Evolutionary conservation across 2,888 invertebrate genomes (phyloP).

Genomic region (Malthinus flaveolus): DNA sequence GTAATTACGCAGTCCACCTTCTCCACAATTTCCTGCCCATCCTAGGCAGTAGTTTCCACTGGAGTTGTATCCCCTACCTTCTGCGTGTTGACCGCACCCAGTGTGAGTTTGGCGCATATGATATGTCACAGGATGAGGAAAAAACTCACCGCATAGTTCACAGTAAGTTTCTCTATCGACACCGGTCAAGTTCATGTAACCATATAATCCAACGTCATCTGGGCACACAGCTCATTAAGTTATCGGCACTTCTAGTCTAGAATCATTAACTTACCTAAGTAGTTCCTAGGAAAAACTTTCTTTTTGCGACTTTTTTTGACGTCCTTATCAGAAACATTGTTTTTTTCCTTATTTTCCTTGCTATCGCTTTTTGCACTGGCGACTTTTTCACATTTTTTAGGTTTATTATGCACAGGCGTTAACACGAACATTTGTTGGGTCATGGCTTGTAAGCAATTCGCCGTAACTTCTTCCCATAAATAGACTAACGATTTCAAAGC

Average conservation of each 20-base stretch:
- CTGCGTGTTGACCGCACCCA: constrained; percentile 86
- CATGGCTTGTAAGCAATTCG: constrained; percentile 68
- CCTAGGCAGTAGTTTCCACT: constrained; percentile 85
- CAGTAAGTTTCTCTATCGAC: constrained; percentile 59
- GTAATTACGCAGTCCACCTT: constrained; percentile 72
- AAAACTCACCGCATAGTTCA: constrained; percentile 83
- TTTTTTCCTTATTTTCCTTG: constrained; percentile 51
- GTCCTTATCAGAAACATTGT: constrained; percentile 50
- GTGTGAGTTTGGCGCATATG: constrained; percentile 91
- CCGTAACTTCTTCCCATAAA: constrained; percentile 86
- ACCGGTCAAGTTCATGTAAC: constrained; percentile 41
- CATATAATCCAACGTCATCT: constrained; percentile 48
- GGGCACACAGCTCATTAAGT: constrained; percentile 5
- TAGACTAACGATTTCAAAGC: constrained; percentile 85
- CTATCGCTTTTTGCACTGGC: constrained; percentile 34
- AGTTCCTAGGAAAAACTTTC: constrained; percentile 56
- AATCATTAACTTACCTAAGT: constrained; percentile 42
- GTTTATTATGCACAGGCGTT: constrained; percentile 55
- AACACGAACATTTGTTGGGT: constrained; percentile 64
- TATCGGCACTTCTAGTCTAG: neutral
- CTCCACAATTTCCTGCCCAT: constrained; percentile 88
- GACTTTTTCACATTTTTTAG: constrained; percentile 43
- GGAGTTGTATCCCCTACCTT: constrained; percentile 90
- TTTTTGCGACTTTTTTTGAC: constrained; percentile 63
- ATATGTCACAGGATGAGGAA: constrained; percentile 81